Evolutionary conservation across 1,140 invertebrate species (phyloP), one percentile per base, ranked within the genome.

Genomic region (Drosophila melanica): DNA sequence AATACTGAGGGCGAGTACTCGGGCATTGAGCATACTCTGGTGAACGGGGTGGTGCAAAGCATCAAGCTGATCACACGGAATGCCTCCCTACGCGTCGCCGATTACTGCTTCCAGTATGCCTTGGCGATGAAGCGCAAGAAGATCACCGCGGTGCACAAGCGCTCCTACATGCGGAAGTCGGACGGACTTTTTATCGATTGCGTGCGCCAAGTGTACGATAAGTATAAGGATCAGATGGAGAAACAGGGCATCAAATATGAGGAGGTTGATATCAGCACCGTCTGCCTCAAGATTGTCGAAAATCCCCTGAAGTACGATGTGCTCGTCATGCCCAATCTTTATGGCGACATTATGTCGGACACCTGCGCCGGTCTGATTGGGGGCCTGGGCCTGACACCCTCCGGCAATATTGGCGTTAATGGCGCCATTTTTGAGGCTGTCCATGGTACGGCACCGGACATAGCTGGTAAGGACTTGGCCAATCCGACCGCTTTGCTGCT

Each of bases 1-100:
- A 99, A 99, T 93, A 99, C 99, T 2, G 99, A 99, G 93, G 99
- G 99, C 76, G 99, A 99, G 94, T 99, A 99, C 93, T 99, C 98
- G 14, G 99, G 99, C 77, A 99, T 99, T 92, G 99, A 99, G 93
- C 99, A 99, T 92, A 97, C 98, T 94, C 99, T 99, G 92, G 98
- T 99, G 8, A 96, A 98, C 92, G 99, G 99, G 23, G 99, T 99
- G 75, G 99, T 99, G 54, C 99, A 99, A 93, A 98, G 97, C 92
- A 99, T 99, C 81, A 99, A 99, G 93, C 94, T 99, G 62, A 99
- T 99, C 90, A 99, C 99, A 0, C 97, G 99, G 92, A 95, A 96
- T 84, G 99, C 99, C 16, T 99, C 98, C 4, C 95, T 95, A 79
- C 93, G 99, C 75, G 98, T 99, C 33, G 99, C 99, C 6, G 98